Conservation (phyloP, 2,888 invertebrate species). For the Julus scandinavius region DNA sequence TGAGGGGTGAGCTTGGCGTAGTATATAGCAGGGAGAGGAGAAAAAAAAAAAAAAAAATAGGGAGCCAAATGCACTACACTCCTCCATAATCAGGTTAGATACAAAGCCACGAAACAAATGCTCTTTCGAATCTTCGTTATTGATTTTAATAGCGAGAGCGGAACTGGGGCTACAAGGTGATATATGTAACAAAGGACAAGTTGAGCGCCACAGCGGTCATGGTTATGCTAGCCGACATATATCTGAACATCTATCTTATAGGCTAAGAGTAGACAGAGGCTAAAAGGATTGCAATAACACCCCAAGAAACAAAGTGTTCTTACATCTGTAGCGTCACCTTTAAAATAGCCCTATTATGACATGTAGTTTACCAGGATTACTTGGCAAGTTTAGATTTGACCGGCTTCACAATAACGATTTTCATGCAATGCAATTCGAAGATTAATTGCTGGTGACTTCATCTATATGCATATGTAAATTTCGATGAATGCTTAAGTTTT, state of each 20-base stretch:
- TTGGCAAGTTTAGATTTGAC: too few species aligned
- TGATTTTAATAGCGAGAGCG: conserved; percentile 19
- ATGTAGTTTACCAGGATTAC: too few species aligned
- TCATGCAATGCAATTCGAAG: too few species aligned
- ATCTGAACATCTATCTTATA: neutral
- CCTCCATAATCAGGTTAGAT: conserved; percentile 49
- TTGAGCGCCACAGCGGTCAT: neutral
- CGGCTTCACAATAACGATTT: too few species aligned
- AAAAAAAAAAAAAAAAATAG: conserved; percentile 13
- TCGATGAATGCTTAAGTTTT: too few species aligned
- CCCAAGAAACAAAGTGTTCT: too few species aligned
- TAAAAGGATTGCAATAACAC: neutral
- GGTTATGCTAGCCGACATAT: neutral
- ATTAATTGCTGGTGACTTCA: too few species aligned
- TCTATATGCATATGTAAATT: too few species aligned
- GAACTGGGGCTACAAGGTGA: neutral
- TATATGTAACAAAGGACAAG: neutral
- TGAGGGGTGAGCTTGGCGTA: conserved; percentile 3
- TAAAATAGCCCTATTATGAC: too few species aligned
- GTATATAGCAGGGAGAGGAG: neutral
- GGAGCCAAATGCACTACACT: conserved; percentile 37
- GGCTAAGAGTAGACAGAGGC: neutral
- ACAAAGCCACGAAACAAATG: conserved; percentile 51
- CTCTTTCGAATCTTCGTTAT: conserved; percentile 36
- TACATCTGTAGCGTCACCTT: too few species aligned